phyloP scores from a whole-genome alignment of 37 sponge, comb jelly and placozoan genomes.

The Hexactinellida sp. region DNA sequence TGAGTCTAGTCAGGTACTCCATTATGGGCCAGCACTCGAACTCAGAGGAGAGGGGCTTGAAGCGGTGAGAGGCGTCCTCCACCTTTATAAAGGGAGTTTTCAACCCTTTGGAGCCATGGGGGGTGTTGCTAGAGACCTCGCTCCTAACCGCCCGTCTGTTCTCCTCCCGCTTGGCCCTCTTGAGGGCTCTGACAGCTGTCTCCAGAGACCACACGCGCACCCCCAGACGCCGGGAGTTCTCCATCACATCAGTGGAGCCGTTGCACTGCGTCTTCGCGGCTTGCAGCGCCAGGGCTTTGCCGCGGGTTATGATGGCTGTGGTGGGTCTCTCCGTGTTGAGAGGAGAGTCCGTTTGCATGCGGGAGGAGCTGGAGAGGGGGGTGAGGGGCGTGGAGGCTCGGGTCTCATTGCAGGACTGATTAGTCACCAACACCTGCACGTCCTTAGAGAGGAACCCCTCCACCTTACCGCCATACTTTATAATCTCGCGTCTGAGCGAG shows the following conservation, averaged over 20 bases:
- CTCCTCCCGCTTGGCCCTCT: constrained; percentile 1
- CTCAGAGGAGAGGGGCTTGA: neutral
- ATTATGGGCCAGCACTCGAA: neutral
- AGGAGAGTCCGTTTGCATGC: neutral
- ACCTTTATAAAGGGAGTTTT: neutral
- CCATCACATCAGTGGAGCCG: neutral
- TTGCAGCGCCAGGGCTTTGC: constrained; percentile 1
- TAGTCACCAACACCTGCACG: neutral
- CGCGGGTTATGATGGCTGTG: neutral
- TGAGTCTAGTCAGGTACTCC: neutral
- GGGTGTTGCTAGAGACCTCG: neutral
- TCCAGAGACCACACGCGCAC: constrained; percentile 9
- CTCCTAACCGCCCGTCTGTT: neutral
- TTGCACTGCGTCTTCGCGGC: constrained; percentile 3
- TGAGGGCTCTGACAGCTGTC: neutral
- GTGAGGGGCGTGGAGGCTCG: neutral
- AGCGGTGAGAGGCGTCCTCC: neutral
- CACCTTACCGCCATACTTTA: neutral
- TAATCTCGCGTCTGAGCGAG: neutral
- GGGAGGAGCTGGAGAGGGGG: neutral
- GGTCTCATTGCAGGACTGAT: neutral
- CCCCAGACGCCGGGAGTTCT: neutral
- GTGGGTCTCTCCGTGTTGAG: neutral
- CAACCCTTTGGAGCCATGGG: neutral
- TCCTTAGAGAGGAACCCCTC: neutral